Evolutionary conservation across 2,888 invertebrate genomes (phyloP).

Genomic region (Tenthredo amoena): DNA sequence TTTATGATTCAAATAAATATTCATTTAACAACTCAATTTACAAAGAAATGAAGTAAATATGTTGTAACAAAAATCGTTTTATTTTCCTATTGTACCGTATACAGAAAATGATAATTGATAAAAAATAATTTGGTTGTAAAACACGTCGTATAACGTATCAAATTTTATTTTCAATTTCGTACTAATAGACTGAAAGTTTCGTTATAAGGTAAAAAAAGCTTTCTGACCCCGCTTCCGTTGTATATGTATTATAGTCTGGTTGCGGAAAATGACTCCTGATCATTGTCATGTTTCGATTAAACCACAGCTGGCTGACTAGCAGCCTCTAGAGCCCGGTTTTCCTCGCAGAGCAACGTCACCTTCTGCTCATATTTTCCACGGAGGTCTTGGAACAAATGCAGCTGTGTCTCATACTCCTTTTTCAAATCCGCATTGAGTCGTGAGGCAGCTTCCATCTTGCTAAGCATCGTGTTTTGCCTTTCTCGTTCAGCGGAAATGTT

Average conservation of each 20-base stretch:
- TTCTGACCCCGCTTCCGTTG: background rate
- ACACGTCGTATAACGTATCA: background rate
- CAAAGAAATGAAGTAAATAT: background rate
- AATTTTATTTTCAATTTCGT: constrained; percentile 19
- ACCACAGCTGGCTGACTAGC: constrained; percentile 57
- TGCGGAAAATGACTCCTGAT: background rate
- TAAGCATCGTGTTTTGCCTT: constrained; percentile 84
- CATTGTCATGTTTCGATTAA: background rate
- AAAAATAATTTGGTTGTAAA: background rate
- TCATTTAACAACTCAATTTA: background rate
- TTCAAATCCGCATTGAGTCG: constrained; percentile 88
- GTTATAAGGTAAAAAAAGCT: background rate
- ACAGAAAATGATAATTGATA: background rate
- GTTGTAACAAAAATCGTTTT: constrained; percentile 8
- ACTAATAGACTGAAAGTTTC: background rate
- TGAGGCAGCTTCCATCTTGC: constrained; percentile 86
- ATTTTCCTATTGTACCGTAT: background rate
- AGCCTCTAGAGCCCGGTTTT: constrained; percentile 76
- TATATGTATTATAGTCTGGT: background rate
- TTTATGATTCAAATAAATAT: too few species aligned
- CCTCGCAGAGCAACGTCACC: constrained; percentile 80
- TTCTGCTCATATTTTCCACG: constrained; percentile 85
- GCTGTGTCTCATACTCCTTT: constrained; percentile 88
- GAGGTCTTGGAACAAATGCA: constrained; percentile 86
- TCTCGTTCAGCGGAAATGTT: constrained; percentile 87